phyloP scores from a whole-genome alignment of 2,113 vertebrate genomes.

The Dromas ardeola region DNA sequence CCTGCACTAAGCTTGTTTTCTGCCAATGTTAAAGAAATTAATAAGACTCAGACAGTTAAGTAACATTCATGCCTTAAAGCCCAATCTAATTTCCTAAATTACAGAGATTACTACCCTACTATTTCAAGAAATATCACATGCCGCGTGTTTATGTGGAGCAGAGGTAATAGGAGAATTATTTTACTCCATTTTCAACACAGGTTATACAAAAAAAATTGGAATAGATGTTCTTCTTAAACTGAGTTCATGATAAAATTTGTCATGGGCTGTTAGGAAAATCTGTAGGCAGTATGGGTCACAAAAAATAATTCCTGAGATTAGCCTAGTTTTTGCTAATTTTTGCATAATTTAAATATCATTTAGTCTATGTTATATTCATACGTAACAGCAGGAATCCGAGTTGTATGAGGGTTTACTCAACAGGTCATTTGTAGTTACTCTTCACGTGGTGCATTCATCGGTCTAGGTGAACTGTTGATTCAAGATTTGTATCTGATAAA shows the following conservation, averaged over 20 bases:
- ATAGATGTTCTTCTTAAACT: neutral
- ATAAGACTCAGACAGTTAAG: neutral
- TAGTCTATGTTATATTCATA: neutral
- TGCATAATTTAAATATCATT: neutral
- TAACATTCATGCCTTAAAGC: neutral
- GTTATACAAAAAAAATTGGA: neutral
- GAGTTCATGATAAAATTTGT: neutral
- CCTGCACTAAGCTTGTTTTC: neutral
- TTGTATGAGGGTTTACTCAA: neutral
- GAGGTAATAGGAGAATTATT: neutral
- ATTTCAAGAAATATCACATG: neutral
- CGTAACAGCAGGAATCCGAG: neutral
- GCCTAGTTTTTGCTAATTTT: neutral
- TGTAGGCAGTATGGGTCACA: neutral
- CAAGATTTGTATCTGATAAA: neutral
- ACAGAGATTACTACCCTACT: neutral
- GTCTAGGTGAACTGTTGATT: neutral
- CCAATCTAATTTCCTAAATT: neutral
- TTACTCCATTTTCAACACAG: neutral
- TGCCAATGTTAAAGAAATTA: neutral
- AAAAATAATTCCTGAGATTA: neutral
- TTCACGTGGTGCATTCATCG: neutral
- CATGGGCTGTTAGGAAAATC: neutral
- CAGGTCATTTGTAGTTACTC: neutral
- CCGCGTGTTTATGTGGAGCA: neutral